Base-by-base conservation (phyloP, 2,888 invertebrate species). In the Amblyteles armatorius region DNA sequence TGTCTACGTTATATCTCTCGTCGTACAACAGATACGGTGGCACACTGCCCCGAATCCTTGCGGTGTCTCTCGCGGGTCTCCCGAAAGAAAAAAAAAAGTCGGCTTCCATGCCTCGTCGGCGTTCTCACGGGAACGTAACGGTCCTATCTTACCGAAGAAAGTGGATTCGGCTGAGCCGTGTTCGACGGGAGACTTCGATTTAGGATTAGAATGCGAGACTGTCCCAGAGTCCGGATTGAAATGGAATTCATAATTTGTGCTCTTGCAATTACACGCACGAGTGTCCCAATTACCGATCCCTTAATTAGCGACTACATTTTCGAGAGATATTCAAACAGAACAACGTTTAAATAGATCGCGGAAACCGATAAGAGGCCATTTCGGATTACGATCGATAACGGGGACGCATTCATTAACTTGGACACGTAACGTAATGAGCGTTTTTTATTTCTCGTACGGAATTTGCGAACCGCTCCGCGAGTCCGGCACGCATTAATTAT, bases 11-110 rank as follows among this genome's bases (percentile, higher is more conserved):
- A 50, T 76, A 73, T 44, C 60, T 79, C 52, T 72, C 44, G 63
- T 60, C 22, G 60, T 33, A 63, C 60, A 74, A 71, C 50, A 63
- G 52, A 36, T 50, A 44, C 86, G 80, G 26, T 88, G 90, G 88
- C 88, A 89, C 73, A 90, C 89, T 90, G 88, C 78, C 89, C 90
- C 87, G 86, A 85, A 88, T 77, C 65, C 55, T 83, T 69, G 73
- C 76, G 73, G 80, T 55, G 72, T 82, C 74, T 85, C 67, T 83
- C 52, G 67, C 50, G 68, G 81, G 44, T 52, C 65, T 76, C 33
- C 76, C 81, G 65, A 83, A 40, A 40, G 40, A 40, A 11, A 40
- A 40, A 40, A 36, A 40, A 82, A 77, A 84, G 82, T 72, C 81
- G 69, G 84, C 84, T 82, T 86, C 82, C 85, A 83, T 81, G 82